Evolutionary conservation across 2,888 invertebrate genomes (phyloP).

Genomic region (Hemithea aestivaria): DNA sequence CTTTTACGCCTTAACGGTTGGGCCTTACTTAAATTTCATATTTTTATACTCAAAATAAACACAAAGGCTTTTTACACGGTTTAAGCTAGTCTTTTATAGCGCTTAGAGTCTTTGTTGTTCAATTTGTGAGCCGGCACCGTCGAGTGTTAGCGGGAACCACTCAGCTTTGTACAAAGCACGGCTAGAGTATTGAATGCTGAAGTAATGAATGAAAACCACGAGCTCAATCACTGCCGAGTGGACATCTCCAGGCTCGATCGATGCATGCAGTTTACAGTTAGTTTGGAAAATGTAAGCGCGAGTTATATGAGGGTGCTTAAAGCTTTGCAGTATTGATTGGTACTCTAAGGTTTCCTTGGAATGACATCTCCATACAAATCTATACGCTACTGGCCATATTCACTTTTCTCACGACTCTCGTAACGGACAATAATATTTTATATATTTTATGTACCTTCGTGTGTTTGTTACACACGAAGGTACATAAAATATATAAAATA

Average conservation of each 20-base stretch:
- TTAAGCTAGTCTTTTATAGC: too few relatives aligned
- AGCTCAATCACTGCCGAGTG: constrained; percentile 26
- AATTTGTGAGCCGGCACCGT: constrained; percentile 20
- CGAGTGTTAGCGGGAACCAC: constrained; percentile 25
- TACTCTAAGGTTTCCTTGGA: not conserved
- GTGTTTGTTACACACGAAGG: too few relatives aligned
- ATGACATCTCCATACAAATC: too few relatives aligned
- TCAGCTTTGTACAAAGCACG: constrained; percentile 22
- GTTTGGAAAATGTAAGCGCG: constrained; percentile 11
- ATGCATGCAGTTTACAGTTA: constrained; percentile 14
- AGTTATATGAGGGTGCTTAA: constrained; percentile 16
- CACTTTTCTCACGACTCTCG: too few relatives aligned
- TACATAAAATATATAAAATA: too few relatives aligned
- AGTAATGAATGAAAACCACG: constrained; percentile 26
- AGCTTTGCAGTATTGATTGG: constrained; percentile 8
- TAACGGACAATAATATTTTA: too few relatives aligned
- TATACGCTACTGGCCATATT: too few relatives aligned
- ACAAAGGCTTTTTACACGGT: too few relatives aligned
- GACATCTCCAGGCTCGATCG: constrained; percentile 23
- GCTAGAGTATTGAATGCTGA: constrained; percentile 20
- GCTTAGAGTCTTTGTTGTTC: constrained; percentile 7
- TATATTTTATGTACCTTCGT: too few relatives aligned
- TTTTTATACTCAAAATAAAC: too few relatives aligned
- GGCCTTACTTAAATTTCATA: too few relatives aligned
- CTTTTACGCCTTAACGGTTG: too few relatives aligned